Conservation (phyloP, 2,797 vertebrate genomes). For the Glyptemys insculpta region DNA sequence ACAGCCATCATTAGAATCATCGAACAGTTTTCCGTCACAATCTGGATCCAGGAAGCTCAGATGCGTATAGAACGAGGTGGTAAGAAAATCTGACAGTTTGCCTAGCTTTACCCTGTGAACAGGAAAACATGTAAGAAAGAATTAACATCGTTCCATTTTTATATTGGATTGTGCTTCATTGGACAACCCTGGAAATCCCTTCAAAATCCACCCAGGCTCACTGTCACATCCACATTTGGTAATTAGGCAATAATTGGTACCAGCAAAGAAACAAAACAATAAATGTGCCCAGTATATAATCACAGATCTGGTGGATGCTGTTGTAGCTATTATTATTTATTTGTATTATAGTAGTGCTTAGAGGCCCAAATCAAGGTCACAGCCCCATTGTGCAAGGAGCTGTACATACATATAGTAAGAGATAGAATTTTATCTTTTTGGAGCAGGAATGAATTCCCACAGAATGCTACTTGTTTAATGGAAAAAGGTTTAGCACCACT, state of each 20-base stretch:
- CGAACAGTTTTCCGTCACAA: slow-evolving; percentile 87
- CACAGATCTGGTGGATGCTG: not conserved
- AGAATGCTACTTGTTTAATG: not conserved
- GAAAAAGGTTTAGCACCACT: not conserved
- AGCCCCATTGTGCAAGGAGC: not conserved
- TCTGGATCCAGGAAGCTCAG: slow-evolving; percentile 95
- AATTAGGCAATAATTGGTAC: not conserved
- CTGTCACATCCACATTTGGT: not conserved
- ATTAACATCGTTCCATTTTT: not conserved
- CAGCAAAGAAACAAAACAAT: not conserved
- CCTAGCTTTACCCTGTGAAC: slow-evolving; percentile 91
- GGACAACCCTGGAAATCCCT: not conserved
- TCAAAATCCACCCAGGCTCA: not conserved
- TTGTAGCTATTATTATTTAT: not conserved
- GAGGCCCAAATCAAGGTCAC: not conserved
- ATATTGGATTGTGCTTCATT: not conserved
- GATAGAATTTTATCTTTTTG: not conserved
- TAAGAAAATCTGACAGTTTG: slow-evolving; percentile 92
- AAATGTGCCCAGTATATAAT: not conserved
- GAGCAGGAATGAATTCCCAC: not conserved
- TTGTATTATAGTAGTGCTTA: not conserved
- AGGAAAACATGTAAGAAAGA: not conserved
- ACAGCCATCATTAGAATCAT: slow-evolving; percentile 79
- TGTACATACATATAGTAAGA: not conserved
- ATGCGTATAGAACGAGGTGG: slow-evolving; percentile 94